Percentiles rank a stretch among this genome's conserved stretches.
Conservation (phyloP, 2,113 vertebrate species). For the Nesogale talazaci region DNA sequence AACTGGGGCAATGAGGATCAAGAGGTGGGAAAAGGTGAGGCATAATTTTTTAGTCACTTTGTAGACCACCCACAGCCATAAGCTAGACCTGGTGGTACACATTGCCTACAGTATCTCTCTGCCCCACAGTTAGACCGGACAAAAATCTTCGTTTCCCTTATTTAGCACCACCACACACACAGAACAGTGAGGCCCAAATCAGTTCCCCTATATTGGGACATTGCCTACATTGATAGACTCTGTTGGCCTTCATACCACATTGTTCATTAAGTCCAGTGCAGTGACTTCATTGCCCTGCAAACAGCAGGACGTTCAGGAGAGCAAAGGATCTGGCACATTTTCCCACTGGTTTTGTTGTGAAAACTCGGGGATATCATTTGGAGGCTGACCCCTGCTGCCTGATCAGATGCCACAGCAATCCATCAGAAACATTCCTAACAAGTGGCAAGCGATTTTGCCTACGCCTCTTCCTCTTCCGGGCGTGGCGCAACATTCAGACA, state of each 20-base stretch:
- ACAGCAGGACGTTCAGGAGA: neutral
- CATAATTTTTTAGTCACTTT: too few relatives aligned
- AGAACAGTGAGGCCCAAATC: neutral
- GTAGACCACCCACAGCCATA: too few relatives aligned
- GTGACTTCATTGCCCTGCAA: neutral
- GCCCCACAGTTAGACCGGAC: neutral
- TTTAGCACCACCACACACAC: neutral
- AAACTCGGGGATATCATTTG: neutral
- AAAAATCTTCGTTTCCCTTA: neutral
- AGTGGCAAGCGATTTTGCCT: neutral
- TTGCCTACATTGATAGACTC: too few relatives aligned
- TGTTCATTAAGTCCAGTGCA: neutral
- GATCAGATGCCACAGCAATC: neutral
- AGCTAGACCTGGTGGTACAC: neutral
- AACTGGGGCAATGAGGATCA: too few relatives aligned
- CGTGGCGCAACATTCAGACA: neutral
- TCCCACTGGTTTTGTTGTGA: neutral
- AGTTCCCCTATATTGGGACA: too few relatives aligned
- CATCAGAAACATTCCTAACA: neutral
- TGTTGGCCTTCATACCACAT: accelerated
- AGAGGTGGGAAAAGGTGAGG: too few relatives aligned
- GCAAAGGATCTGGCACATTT: neutral
- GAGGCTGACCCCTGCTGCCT: neutral
- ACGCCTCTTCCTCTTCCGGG: neutral
- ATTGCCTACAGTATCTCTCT: neutral